Percentiles rank a stretch among this genome's conserved stretches.
phyloP scores from a whole-genome alignment of 2,888 invertebrate species.

The Agrotis puta region DNA sequence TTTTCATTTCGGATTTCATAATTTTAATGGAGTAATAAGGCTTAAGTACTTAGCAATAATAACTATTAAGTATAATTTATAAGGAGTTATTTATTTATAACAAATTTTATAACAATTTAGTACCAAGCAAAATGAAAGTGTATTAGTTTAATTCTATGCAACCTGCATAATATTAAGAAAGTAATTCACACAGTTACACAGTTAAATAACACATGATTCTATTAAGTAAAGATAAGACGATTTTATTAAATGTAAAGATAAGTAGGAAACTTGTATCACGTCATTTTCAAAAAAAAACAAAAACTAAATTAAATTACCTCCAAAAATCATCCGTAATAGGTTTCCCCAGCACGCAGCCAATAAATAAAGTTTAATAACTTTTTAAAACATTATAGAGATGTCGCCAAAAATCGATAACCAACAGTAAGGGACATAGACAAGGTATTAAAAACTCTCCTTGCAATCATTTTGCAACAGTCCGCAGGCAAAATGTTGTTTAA shows the following conservation, averaged over 20 bases:
- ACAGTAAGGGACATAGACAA: slow-evolving; percentile 49
- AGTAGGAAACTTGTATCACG: neutral
- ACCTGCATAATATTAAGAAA: neutral
- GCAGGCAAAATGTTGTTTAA: slow-evolving; percentile 54
- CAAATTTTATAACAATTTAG: neutral
- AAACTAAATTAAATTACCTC: slow-evolving; percentile 15
- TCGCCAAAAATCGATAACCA: slow-evolving; percentile 49
- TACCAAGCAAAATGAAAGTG: neutral
- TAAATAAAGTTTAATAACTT: slow-evolving; percentile 55
- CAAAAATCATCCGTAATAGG: slow-evolving; percentile 3
- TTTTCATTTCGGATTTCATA: neutral
- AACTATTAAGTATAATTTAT: neutral
- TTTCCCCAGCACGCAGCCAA: slow-evolving; percentile 27
- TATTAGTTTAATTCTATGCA: neutral
- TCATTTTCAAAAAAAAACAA: slow-evolving; percentile 2
- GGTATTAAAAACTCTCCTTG: slow-evolving; percentile 58
- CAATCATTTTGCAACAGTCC: slow-evolving; percentile 49
- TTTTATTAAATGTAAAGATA: neutral
- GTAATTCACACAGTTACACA: neutral
- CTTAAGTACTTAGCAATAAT: neutral
- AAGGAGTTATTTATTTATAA: neutral
- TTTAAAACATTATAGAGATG: slow-evolving; percentile 31
- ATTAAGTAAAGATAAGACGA: too few relatives aligned
- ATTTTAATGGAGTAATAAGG: slow-evolving; percentile 4
- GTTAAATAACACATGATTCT: neutral